These are phyloP conservation scores for Dimorphilus gyrociliatus DNA, from an alignment of 2,888 invertebrate species.

Conservation along the genomic window DNA sequence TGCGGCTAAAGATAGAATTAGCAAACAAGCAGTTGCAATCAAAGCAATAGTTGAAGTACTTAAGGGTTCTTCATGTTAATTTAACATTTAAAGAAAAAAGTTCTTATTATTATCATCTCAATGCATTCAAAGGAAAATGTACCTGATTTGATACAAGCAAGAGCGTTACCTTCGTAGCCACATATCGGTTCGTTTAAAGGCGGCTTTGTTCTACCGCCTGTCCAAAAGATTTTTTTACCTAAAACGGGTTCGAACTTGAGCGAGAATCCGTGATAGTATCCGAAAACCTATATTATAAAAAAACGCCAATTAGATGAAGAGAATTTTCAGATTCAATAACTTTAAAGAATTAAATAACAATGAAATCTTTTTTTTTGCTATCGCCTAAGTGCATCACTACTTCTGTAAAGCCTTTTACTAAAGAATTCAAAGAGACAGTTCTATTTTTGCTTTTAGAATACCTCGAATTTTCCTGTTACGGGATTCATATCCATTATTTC, in stretches of 20 bases:
- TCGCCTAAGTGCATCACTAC: too few relatives aligned
- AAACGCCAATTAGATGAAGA: too few relatives aligned
- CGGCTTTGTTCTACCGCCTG: slow-evolving; percentile 11
- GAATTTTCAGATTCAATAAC: too few relatives aligned
- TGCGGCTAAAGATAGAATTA: slow-evolving; percentile 1
- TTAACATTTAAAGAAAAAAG: slow-evolving; percentile 1
- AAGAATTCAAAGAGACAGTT: too few relatives aligned
- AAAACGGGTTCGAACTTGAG: slow-evolving; percentile 7
- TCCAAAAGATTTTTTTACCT: slow-evolving; percentile 16
- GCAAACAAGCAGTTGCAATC: slow-evolving; percentile 2
- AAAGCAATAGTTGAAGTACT: slow-evolving; percentile 5
- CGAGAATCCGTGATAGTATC: too few relatives aligned
- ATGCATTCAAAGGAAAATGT: background rate
- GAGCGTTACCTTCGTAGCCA: slow-evolving; percentile 16
- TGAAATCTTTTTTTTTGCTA: too few relatives aligned
- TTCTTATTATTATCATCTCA: background rate
- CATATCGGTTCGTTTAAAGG: slow-evolving; percentile 19
- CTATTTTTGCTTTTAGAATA: too few relatives aligned
- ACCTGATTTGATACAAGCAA: slow-evolving; percentile 12
- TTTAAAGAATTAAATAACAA: too few relatives aligned
- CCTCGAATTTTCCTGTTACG: slow-evolving; percentile 15
- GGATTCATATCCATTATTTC: slow-evolving; percentile 18
- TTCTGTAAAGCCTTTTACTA: too few relatives aligned
- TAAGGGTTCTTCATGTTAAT: slow-evolving; percentile 7
- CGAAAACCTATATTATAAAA: too few relatives aligned